Percentiles rank a stretch among this genome's conserved stretches.
These are phyloP conservation scores for Paralinhomoeus sp. DNA, from an alignment of 2,888 invertebrate species.

Conservation along the genomic window DNA sequence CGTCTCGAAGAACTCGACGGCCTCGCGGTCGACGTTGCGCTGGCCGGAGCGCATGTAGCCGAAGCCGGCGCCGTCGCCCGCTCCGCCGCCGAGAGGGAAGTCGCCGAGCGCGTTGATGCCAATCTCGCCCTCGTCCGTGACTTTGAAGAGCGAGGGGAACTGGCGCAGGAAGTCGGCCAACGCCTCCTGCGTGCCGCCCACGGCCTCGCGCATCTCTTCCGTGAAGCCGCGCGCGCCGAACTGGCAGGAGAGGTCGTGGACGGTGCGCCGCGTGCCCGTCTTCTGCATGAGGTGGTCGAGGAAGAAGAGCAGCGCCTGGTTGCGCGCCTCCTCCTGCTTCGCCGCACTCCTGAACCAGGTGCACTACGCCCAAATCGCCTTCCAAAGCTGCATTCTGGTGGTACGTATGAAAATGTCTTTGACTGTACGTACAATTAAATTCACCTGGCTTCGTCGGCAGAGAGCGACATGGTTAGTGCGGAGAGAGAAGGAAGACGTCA, in stretches of 20 bases:
- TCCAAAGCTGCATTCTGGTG: too few species aligned
- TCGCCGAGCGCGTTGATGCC: slow-evolving; percentile 6
- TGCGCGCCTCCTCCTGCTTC: slow-evolving; percentile 29
- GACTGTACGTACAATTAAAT: too few species aligned
- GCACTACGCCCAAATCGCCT: too few species aligned
- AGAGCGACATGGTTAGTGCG: too few species aligned
- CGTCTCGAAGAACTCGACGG: slow-evolving; percentile 84
- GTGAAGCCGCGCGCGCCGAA: slow-evolving; percentile 90
- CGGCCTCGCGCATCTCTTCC: slow-evolving; percentile 73
- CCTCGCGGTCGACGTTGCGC: slow-evolving; percentile 76
- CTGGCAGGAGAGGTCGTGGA: slow-evolving; percentile 72
- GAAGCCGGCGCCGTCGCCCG: not conserved
- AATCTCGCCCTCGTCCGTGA: slow-evolving; percentile 51
- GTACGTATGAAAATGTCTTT: too few species aligned
- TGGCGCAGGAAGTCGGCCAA: slow-evolving; percentile 84
- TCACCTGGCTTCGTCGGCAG: too few species aligned
- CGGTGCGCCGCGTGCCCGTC: slow-evolving; percentile 14
- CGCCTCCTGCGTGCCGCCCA: slow-evolving; percentile 30
- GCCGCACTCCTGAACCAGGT: not conserved
- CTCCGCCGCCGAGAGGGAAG: not conserved
- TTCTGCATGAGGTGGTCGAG: slow-evolving; percentile 68
- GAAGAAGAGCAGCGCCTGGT: slow-evolving; percentile 89
- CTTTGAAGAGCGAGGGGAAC: slow-evolving; percentile 80
- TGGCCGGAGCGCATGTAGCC: not conserved
- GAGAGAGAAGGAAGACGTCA: too few species aligned